These are phyloP conservation scores for Vombatus ursinus DNA, from an alignment of 2,113 vertebrate species.

Conservation along the genomic window DNA sequence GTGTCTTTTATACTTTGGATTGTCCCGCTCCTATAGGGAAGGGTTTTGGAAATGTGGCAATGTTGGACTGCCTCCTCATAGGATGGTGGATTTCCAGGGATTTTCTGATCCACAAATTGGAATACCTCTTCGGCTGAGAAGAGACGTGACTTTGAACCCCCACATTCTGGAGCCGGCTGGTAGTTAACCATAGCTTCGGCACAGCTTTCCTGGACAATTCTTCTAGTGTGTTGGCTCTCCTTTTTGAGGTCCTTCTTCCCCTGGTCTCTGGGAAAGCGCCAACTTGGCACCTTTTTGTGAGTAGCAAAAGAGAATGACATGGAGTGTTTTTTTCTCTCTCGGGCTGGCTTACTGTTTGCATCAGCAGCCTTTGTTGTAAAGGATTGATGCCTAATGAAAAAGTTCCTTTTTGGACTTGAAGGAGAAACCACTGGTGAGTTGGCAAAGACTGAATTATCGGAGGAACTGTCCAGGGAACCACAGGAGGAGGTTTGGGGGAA, in stretches of 20 bases:
- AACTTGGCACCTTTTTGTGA: constrained; percentile 82
- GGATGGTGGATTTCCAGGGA: constrained; percentile 88
- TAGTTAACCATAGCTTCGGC: constrained; percentile 66
- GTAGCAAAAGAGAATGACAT: constrained; percentile 86
- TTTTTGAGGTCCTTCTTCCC: constrained; percentile 83
- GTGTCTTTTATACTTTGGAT: constrained; percentile 85
- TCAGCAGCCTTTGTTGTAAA: constrained; percentile 75
- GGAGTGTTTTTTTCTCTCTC: constrained; percentile 87
- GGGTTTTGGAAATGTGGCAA: constrained; percentile 52
- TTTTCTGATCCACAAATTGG: constrained; percentile 85
- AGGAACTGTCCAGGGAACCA: constrained; percentile 86
- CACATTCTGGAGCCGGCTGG: constrained; percentile 9
- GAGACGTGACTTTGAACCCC: constrained; percentile 71
- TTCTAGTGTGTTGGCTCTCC: constrained; percentile 86
- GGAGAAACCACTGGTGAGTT: constrained; percentile 90
- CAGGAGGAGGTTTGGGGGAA: constrained; percentile 83
- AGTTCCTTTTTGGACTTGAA: constrained; percentile 79
- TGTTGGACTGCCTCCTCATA: constrained; percentile 89
- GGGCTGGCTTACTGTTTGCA: constrained; percentile 68
- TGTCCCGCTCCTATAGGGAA: constrained; percentile 82
- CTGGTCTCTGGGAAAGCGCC: constrained; percentile 78
- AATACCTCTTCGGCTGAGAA: constrained; percentile 90
- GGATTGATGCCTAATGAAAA: constrained; percentile 80
- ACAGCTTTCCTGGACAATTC: constrained; percentile 85
- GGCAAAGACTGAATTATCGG: constrained; percentile 89